Evolutionary conservation across 1,140 invertebrate genomes (phyloP).

Genomic region (Aporrectodea caliginosa): DNA sequence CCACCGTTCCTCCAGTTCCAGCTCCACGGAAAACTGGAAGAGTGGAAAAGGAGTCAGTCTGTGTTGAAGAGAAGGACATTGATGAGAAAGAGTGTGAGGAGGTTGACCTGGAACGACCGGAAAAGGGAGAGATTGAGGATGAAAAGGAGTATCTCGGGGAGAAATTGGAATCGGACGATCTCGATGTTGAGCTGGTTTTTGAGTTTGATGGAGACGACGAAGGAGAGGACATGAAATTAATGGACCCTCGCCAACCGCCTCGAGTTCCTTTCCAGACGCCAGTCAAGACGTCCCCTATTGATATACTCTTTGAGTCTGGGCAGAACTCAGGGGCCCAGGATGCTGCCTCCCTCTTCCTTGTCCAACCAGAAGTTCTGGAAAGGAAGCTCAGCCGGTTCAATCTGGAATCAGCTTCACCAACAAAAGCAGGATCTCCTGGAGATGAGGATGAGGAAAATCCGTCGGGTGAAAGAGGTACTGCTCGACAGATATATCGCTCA

Average conservation of each 20-base stretch:
- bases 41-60: not conserved
- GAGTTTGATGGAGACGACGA: not conserved
- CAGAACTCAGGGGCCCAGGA: not conserved
- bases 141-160: not conserved
- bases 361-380: conserved; percentile 17
- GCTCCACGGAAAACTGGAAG: not conserved
- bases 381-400: conserved; percentile 18
- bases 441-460: too few species aligned
- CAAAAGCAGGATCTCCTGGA: not conserved
- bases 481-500: too few species aligned
- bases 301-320: not conserved
- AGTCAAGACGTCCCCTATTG: conserved; percentile 13
- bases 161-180: not conserved
- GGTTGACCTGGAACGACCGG: not conserved
- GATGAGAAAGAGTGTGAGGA: not conserved
- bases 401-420: not conserved
- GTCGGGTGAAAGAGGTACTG: too few species aligned
- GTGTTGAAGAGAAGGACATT: not conserved
- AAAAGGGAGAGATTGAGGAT: not conserved
- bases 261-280: conserved; percentile 19
- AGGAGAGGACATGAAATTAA: not conserved
- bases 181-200: not conserved
- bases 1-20: not conserved
- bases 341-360: not conserved
- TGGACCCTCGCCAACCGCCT: not conserved